Evolutionary conservation across 2,888 invertebrate species (phyloP).

Genomic region (Caenorhabditis virilis): DNA sequence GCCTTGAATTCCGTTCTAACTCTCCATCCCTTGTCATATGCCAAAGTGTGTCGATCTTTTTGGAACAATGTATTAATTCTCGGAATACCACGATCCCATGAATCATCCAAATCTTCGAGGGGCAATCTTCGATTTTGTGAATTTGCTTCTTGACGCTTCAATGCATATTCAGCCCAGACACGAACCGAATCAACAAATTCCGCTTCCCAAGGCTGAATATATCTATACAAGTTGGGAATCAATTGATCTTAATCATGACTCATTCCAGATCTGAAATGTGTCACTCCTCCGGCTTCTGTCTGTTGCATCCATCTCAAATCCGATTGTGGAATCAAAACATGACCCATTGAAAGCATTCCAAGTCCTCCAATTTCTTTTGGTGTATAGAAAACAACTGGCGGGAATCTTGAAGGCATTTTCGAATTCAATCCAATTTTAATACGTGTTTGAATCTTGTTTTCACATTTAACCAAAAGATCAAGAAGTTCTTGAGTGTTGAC

Average conservation of each 20-base stretch:
- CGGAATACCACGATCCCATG: conserved; percentile 97
- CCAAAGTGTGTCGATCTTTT: conserved; percentile 96
- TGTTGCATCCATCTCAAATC: conserved; percentile 90
- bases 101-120: conserved; percentile 96
- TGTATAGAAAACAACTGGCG: conserved; percentile 99
- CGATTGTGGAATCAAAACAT: conserved; percentile 91
- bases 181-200: conserved; percentile 99
- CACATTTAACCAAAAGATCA: conserved; percentile 95
- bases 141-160: conserved; percentile 97
- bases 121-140: conserved; percentile 93
- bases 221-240: conserved; percentile 94
- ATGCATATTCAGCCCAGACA: conserved; percentile 98
- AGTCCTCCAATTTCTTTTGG: conserved; percentile 83
- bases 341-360: conserved; percentile 98
- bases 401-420: conserved; percentile 99
- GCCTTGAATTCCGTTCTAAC: conserved; percentile 99
- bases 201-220: conserved; percentile 93
- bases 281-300: conserved; percentile 98
- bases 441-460: conserved; percentile 96
- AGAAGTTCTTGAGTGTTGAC: conserved; percentile 97
- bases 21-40: conserved; percentile 99
- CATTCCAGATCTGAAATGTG: conserved; percentile 93
- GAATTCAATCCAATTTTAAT: conserved; percentile 99
- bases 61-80: conserved; percentile 98
- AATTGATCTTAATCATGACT: conserved; percentile 99